Base-by-base conservation (phyloP, 2,888 invertebrate genomes). In the Lissocephala sabroskyi region DNA sequence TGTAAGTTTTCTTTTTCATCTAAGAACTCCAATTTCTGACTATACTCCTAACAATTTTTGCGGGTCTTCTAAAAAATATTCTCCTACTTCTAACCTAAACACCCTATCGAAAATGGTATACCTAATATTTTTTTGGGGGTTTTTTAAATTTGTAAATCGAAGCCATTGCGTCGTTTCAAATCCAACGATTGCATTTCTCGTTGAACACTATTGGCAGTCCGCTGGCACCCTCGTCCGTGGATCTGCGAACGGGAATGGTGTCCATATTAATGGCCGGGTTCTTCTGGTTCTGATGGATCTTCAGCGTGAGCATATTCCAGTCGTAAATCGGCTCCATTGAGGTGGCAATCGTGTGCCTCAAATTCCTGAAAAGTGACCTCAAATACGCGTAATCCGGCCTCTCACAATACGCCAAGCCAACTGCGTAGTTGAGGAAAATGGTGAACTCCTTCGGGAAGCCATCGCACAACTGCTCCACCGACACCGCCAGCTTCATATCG, bases 221-320 rank as follows among this genome's bases (percentile, higher is more conserved):
- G 7, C 23, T 23, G 3, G 23, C 23, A 26, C 14, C 56, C 7
- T 49, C 58, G 16, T 43, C 57, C 1, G 3, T 6, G 10, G 0
- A 1, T 52, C 52, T 7, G 47, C 48, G 23, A 57, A 49, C 32
- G 58, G 62, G 17, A 5, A 14, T 58, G 61, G 17, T 57, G 54
- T 32, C 52, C 50, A 41, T 55, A 46, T 10, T 57, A 54, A 35
- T 13, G 35, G 35, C 65, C 74, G 0, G 52, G 59, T 68, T 73
- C 0, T 7, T 37, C 23, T 75, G 73, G 44, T 58, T 65, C 18
- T 67, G 62, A 16, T 77, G 63, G 9, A 65, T 74, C 87, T 91
- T 93, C 84, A 95, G 96, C 86, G 97, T 97, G 82, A 97, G 89
- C 92, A 97, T 94, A 85, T 98, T 98, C 98, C 98, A 99, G 86